Evolutionary conservation across 1,140 invertebrate genomes (phyloP).

Genomic region (Theocolax elegans): DNA sequence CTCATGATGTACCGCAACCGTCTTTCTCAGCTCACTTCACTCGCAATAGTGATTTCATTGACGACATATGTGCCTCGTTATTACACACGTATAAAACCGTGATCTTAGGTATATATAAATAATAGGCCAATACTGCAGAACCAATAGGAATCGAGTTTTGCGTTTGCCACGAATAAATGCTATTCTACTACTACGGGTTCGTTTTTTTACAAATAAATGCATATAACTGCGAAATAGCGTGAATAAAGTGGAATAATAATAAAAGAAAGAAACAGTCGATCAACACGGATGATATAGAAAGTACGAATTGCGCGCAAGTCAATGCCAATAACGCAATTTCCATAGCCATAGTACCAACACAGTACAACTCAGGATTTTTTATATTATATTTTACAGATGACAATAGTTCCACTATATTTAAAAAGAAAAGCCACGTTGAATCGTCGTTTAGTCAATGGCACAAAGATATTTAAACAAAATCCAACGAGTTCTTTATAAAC

Average conservation of each 20-base stretch:
- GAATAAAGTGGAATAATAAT: conserved; percentile 21
- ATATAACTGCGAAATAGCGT: conserved; percentile 37
- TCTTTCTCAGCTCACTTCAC: conserved; percentile 35
- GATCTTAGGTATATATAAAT: conserved; percentile 40
- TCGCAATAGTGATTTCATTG: conserved; percentile 43
- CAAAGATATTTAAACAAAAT: no score
- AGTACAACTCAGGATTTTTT: conserved; percentile 70
- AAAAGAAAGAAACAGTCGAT: conserved; percentile 20
- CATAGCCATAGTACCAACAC: conserved; percentile 69
- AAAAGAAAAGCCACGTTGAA: conserved; percentile 26
- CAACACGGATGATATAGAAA: conserved; percentile 29
- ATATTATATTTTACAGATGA: conserved; percentile 70
- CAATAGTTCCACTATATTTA: conserved; percentile 66
- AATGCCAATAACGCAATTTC: conserved; percentile 47
- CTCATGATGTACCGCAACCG: conserved; percentile 12
- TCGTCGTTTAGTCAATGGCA: neutral
- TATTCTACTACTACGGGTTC: conserved; percentile 30
- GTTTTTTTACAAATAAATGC: conserved; percentile 32
- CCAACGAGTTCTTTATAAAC: no score
- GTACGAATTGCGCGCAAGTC: no score
- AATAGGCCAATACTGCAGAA: conserved; percentile 16
- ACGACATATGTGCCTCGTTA: conserved; percentile 43
- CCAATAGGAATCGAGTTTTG: conserved; percentile 15
- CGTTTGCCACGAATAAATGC: neutral
- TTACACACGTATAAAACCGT: conserved; percentile 28